Conservation (phyloP, 2,888 invertebrate species). For the Escarpia spicata region DNA sequence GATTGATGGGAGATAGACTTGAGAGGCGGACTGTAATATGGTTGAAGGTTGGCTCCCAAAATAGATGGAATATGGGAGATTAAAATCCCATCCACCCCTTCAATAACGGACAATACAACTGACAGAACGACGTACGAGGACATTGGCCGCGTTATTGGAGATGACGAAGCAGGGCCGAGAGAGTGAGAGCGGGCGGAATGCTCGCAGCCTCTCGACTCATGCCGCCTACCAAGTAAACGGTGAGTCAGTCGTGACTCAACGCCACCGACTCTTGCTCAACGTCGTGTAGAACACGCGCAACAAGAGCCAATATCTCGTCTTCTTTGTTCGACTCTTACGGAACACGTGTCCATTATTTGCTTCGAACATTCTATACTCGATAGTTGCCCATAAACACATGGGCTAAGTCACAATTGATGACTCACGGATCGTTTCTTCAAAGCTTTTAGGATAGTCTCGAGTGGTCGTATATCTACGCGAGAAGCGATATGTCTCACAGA, state of each 20-base stretch:
- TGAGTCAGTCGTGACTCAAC: slow-evolving; percentile 16
- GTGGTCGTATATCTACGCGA: background rate
- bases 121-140: background rate
- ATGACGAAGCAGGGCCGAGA: background rate
- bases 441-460: background rate
- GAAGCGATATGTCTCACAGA: background rate
- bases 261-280: background rate
- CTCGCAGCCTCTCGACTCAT: background rate
- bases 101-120: too few species aligned
- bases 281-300: background rate
- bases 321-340: background rate
- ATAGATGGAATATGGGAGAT: too few species aligned
- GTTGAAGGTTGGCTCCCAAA: too few species aligned
- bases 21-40: too few species aligned
- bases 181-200: background rate
- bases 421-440: background rate
- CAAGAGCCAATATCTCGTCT: background rate
- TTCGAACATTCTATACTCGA: background rate
- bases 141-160: background rate
- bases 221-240: background rate
- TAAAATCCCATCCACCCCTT: too few species aligned
- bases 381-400: background rate
- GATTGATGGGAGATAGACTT: too few species aligned
- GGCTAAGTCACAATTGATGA: background rate
- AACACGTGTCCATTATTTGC: background rate